These are phyloP conservation scores for Hemibagrus guttatus DNA, from an alignment of 2,797 vertebrate genomes.

Conservation along the genomic window DNA sequence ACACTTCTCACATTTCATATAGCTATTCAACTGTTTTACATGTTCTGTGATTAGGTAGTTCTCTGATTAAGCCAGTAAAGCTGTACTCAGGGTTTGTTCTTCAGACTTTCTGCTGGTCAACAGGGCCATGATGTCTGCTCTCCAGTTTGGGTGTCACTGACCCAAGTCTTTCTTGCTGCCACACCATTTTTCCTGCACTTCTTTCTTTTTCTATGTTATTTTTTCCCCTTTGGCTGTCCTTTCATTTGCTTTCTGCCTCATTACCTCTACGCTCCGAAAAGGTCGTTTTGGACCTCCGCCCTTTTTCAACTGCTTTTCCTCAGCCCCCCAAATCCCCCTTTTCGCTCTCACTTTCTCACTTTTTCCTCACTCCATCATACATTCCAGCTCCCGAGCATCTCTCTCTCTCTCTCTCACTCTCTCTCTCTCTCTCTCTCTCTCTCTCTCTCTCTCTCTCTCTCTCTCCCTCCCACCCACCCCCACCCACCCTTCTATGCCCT, in stretches of 20 bases:
- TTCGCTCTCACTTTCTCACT: conserved; percentile 22
- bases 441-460: no score
- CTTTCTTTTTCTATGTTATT: conserved; percentile 34
- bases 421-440: no score
- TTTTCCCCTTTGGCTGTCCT: conserved; percentile 67
- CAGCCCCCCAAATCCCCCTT: conserved; percentile 49
- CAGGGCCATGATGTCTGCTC: not conserved
- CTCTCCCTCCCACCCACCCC: not conserved
- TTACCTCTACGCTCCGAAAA: conserved; percentile 74
- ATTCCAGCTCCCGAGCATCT: conserved; percentile 15
- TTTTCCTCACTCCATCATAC: conserved; percentile 42
- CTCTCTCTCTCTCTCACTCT: not conserved
- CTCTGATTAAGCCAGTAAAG: conserved; percentile 3
- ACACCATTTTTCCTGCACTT: not conserved
- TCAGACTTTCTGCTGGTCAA: not conserved
- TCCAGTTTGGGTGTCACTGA: not conserved
- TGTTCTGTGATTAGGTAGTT: conserved; percentile 16
- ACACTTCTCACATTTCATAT: conserved; percentile 60
- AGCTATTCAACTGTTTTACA: conserved; percentile 14
- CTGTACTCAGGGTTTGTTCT: not conserved
- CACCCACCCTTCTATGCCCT: conserved; percentile 27
- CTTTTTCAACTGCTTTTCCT: conserved; percentile 55
- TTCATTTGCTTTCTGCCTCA: conserved; percentile 72
- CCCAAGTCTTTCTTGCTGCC: not conserved
- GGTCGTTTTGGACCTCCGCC: conserved; percentile 76